Base-by-base conservation (phyloP, 2,797 vertebrate genomes). In the Vultur gryphus region DNA sequence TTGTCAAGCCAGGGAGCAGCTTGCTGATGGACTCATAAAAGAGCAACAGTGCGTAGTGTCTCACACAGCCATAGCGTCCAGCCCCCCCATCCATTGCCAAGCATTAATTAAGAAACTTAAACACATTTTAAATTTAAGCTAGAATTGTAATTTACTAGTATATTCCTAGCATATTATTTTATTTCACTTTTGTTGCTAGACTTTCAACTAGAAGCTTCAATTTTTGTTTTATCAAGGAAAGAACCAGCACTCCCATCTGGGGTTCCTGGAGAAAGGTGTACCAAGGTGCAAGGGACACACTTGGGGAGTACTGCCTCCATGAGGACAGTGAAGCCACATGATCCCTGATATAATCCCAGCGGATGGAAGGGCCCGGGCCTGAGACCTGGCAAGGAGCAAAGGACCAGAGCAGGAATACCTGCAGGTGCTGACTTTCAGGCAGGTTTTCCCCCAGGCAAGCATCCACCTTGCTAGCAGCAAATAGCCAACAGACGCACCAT, bases 41-140 rank as follows among this genome's bases (percentile, higher is more conserved):
- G 25, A 64, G 16, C 24, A 86, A 35, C 9, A 57, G 20, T 54
- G 16, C 2, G 2, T 29, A 31, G 26, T 17, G 8, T n/a, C 26
- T 77, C 39, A 78, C 65, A 51, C 11, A 73, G 31, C 52, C 39
- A 1, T 18, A 61, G 21, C 2, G 1, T 33, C 31, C 43, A 70
- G 4, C 7, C 13, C 9, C 21, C 1, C 9, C 24, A 52, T 0
- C 2, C 13, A 10, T 33, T 29, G 29, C 28, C 33, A 91, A 57
- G 9, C 11, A 35, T 61, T 57, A 55, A 46, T 54, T 78, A 41
- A 37, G 18, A 58, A 8, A 52, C 16, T 39, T 43, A 83, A 83
- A 46, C 6, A 44, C 14, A 43, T 57, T 69, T 73, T 46, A 65
- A 65, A 61, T 55, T 79, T 71, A 64, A 89, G 9, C 8, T 67